Evolutionary conservation across 1,140 invertebrate species (phyloP), one percentile per base, ranked within the genome.

Genomic region (Phymorhynchus buccinoides): DNA sequence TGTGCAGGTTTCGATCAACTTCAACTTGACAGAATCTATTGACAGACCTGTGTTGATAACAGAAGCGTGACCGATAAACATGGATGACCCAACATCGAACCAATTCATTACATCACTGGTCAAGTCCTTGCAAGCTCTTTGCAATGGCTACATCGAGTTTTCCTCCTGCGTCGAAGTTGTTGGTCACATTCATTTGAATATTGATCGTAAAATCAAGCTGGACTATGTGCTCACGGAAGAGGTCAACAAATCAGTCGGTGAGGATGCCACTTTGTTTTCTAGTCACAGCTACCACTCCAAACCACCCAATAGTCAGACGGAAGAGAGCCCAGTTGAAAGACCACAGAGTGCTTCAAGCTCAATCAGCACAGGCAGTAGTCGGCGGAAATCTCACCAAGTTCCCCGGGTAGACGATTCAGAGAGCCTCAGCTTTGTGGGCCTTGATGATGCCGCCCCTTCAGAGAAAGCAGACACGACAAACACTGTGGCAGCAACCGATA

Each of bases 141-240:
- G 85, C 66, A 83, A 86, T 84, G 85, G 82, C 44, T 84, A 84
- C 78, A 77, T 86, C 52, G 75, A 86, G 9, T 86, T 86, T 41
- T 37, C 48, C 18, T 78, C 73, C 62, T 84, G 77, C 42, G 80
- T 86, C 73, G 82, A 86, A 86, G 80, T 86, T 48, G 62, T 86
- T n/a, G 85, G 85, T 27, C 82, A 86, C 39, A 80, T 86, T 71
- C 82, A 84, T 84, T 62, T 86, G 41, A 83, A 66, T 42, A 83
- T 86, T 18, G 85, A 86, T 77, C 75, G 78, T 12, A 62, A 78
- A n/a, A 27, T 52, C 1, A 84, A 84, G 39, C 84, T 86, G 35
- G 83, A 86, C 62, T 86, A 86, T 48, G 66, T 86, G 22, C 71
- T 86, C 3, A 86, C 75, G 80, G 85, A 86, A 52, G 82, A 84